These are phyloP conservation scores for Bettongia penicillata DNA, from an alignment of 2,113 vertebrate species.

Conservation along the genomic window DNA sequence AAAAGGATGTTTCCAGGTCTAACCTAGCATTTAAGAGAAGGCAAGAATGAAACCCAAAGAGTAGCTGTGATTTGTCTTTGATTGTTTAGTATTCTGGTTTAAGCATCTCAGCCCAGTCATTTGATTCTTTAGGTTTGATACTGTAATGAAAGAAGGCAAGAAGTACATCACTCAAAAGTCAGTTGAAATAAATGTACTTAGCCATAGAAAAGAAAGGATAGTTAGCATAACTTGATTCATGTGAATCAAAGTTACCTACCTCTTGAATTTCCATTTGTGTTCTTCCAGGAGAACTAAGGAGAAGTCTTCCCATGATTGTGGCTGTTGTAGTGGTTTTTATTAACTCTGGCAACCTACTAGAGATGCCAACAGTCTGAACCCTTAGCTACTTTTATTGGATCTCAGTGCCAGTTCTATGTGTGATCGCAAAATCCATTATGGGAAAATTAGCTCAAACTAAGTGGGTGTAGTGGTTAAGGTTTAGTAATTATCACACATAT, in stretches of 20 bases:
- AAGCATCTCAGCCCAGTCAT: not conserved
- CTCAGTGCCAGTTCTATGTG: not conserved
- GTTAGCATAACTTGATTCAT: not conserved
- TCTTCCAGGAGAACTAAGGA: not conserved
- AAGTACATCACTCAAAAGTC: not conserved
- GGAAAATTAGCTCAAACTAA: not conserved
- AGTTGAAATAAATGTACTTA: not conserved
- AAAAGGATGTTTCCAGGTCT: not conserved
- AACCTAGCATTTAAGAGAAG: not conserved
- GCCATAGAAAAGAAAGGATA: not conserved
- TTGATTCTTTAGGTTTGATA: not conserved
- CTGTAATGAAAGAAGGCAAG: not conserved
- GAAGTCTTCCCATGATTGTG: no score
- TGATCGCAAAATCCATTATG: not conserved
- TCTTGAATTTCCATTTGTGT: not conserved
- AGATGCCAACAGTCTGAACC: no score
- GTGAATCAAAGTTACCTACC: not conserved
- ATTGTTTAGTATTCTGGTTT: not conserved
- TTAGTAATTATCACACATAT: no score
- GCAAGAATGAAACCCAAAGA: not conserved
- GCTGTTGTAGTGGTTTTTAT: not conserved
- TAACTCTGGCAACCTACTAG: no score
- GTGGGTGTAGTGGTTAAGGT: no score
- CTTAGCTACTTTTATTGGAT: not conserved
- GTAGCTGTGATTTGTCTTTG: not conserved